Base-by-base conservation (phyloP, 2,797 vertebrate genomes). In the Channa striata region DNA sequence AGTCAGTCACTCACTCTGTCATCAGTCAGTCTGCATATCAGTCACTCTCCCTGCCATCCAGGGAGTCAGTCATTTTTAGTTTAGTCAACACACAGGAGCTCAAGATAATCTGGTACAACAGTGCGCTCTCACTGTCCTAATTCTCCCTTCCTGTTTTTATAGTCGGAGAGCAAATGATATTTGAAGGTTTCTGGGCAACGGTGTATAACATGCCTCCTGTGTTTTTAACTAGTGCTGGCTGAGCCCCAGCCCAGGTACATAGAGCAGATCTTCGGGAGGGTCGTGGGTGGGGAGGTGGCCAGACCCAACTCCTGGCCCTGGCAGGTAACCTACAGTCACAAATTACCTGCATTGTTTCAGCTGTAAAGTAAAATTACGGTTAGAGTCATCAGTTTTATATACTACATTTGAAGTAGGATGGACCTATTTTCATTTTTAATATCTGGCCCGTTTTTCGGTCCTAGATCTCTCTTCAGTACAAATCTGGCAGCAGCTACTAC, bases 401-500 rank as follows among this genome's bases (percentile, higher is more conserved):
- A 64, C 48, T 20, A 4, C 25, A 30, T 30, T 30, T 30, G 25
- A 42, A 37, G 17, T 30, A 11, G 36, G 60, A 30, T 30, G 25
- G 25, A 4, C 25, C 1, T 30, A 30, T 30, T 30, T 59, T 54
- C 12, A 33, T n/a, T 23, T 2, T 30, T 30, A 7, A 5, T 34
- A 2, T 59, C 30, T 8, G 11, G 11, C 12, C 2, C 48, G 2
- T 49, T 37, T 39, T 7, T 12, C 42, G 2, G 43, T 17, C 57
- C 34, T 82, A 98, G 96, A 94, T 97, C 80, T 97, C 97, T 44
- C 96, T 97, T 12, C 96, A 97, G 91, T 96, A 95, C 76, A 30
- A 1, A 52, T 94, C 92, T 0, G n/a, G 78, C 0, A 70, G 89
- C 34, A 16, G 16, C 8, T 96, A 91, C 94, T 11, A 88, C 69